A percentile compares a stretch with the other conserved stretches of the same genome.
phyloP scores from a whole-genome alignment of 2,888 invertebrate species.

The Dexiosoma caninum region DNA sequence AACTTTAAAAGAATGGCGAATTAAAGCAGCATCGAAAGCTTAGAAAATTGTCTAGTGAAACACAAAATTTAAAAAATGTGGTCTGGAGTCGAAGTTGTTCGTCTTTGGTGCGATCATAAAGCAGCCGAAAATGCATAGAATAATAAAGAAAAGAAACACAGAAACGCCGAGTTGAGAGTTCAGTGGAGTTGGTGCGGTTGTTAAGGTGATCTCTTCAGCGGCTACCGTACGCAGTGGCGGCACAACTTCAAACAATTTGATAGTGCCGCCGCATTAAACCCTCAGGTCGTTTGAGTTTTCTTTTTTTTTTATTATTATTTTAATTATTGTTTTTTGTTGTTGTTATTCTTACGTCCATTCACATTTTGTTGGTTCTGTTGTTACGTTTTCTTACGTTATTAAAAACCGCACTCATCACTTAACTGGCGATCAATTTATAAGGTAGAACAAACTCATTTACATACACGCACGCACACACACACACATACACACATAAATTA shows the following conservation, averaged over 20 bases:
- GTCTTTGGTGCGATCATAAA: background rate
- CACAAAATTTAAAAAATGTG: too few relatives aligned
- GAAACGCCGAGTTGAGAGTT: slow-evolving; percentile 36
- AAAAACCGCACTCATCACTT: slow-evolving; percentile 62
- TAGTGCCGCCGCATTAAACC: slow-evolving; percentile 51
- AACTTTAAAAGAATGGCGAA: too few relatives aligned
- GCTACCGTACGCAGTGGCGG: slow-evolving; percentile 60
- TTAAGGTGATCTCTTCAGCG: slow-evolving; percentile 52
- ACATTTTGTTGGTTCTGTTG: slow-evolving; percentile 33
- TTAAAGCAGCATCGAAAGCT: too few relatives aligned
- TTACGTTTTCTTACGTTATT: slow-evolving; percentile 61
- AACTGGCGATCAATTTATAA: slow-evolving; percentile 57
- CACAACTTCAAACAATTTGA: slow-evolving; percentile 54
- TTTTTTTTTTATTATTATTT: slow-evolving; percentile 9
- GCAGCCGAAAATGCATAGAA: background rate
- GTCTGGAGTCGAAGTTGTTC: too few relatives aligned
- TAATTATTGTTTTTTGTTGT: background rate
- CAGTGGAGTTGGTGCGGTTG: slow-evolving; percentile 3
- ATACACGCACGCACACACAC: background rate
- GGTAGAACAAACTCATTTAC: background rate
- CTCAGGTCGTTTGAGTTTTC: slow-evolving; percentile 53
- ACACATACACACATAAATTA: background rate
- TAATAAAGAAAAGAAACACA: slow-evolving; percentile 21
- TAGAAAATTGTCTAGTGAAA: too few relatives aligned
- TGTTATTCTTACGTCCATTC: slow-evolving; percentile 13